A percentile compares a stretch with the other conserved stretches of the same genome.
These are phyloP conservation scores for Ganaspis sp. DNA, from an alignment of 1,140 invertebrate genomes.

Conservation along the genomic window DNA sequence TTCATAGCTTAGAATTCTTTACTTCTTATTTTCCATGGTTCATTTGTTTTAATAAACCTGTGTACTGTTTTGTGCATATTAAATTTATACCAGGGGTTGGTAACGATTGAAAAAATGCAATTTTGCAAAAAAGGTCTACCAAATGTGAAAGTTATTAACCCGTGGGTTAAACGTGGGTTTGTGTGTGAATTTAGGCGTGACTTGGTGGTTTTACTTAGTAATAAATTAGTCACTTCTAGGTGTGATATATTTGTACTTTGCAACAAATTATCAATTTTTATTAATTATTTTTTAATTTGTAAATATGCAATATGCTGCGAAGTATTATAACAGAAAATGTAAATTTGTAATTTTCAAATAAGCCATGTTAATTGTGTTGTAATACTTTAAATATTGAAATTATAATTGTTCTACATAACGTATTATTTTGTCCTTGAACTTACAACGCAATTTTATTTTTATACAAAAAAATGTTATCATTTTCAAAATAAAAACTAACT, in stretches of 20 bases:
- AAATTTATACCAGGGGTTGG: background rate
- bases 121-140: background rate
- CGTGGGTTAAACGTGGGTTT: background rate
- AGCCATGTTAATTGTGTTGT: slow-evolving; percentile 1
- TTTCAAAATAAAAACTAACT: slow-evolving; percentile 7
- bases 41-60: too few relatives aligned
- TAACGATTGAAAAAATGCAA: background rate
- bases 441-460: background rate
- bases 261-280: background rate
- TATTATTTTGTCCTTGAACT: background rate
- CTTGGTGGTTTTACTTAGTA: background rate
- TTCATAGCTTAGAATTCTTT: too few relatives aligned
- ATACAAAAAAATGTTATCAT: slow-evolving; percentile 7
- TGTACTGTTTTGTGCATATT: background rate
- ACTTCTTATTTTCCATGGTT: too few relatives aligned
- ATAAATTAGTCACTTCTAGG: background rate
- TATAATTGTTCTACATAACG: background rate
- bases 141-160: background rate
- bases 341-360: slow-evolving; percentile 11
- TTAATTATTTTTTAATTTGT: background rate
- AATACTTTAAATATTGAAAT: background rate
- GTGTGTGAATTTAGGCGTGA: background rate
- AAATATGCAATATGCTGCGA: background rate
- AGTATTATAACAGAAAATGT: background rate
- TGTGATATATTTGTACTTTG: slow-evolving; percentile 18